These are phyloP conservation scores for Corythucha ciliata DNA, from an alignment of 2,888 invertebrate species.

Conservation along the genomic window DNA sequence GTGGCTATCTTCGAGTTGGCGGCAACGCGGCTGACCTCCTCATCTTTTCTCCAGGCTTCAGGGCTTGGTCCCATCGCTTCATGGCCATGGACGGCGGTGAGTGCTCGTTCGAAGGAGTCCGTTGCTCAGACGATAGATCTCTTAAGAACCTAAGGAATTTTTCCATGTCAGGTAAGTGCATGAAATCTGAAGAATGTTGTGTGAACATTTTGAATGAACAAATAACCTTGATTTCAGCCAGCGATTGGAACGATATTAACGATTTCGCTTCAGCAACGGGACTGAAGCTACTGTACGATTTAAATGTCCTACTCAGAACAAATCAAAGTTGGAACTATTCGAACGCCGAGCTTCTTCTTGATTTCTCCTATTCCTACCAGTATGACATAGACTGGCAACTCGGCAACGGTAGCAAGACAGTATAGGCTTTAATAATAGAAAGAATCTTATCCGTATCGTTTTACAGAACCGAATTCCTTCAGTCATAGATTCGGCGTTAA, in stretches of 20 bases:
- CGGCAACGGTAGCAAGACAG: constrained; percentile 47
- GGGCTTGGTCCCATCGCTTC: constrained; percentile 17
- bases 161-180: constrained; percentile 25
- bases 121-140: constrained; percentile 11
- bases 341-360: constrained; percentile 56
- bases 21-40: constrained; percentile 28
- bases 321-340: constrained; percentile 53
- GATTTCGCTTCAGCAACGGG: constrained; percentile 49
- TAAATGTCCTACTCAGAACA: constrained; percentile 56
- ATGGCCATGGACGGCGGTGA: constrained; percentile 24
- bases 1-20: constrained; percentile 28
- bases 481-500: constrained; percentile 51
- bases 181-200: too few relatives aligned
- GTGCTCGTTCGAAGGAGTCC: constrained; percentile 15
- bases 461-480: constrained; percentile 59
- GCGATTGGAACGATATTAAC: constrained; percentile 54
- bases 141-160: constrained; percentile 21
- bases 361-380: constrained; percentile 50
- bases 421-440: neutral
- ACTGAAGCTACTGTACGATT: constrained; percentile 57
- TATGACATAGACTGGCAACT: constrained; percentile 58
- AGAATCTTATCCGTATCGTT: neutral
- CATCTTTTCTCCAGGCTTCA: constrained; percentile 24
- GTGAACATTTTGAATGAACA: too few relatives aligned
- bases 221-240: too few relatives aligned